Conservation (phyloP, 1,140 invertebrate species). For the Antheraea pernyi region DNA sequence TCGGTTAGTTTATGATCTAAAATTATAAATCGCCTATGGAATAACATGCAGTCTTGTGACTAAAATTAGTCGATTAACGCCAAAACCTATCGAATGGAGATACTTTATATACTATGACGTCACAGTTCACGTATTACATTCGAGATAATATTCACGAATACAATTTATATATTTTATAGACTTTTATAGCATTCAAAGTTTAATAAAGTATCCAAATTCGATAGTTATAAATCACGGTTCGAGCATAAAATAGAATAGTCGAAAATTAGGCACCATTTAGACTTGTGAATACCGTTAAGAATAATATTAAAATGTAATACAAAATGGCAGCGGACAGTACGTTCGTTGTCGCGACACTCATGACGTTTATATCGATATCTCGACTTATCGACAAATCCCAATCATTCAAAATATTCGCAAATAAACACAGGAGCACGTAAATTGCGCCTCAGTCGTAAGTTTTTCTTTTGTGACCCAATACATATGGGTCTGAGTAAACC, state of each 20-base stretch:
- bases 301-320: slow-evolving; percentile 25
- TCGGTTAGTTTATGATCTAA: slow-evolving; percentile 29
- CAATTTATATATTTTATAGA: too few relatives aligned
- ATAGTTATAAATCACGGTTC: neutral
- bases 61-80: slow-evolving; percentile 28
- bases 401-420: too few relatives aligned
- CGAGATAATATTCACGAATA: too few relatives aligned
- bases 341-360: slow-evolving; percentile 26
- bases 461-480: neutral
- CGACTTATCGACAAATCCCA: too few relatives aligned
- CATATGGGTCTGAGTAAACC: neutral
- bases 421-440: neutral
- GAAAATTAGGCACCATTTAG: slow-evolving; percentile 43
- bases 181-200: neutral
- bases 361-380: neutral
- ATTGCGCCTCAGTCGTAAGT: neutral
- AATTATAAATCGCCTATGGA: slow-evolving; percentile 40
- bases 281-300: slow-evolving; percentile 20
- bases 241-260: slow-evolving; percentile 6
- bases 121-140: neutral
- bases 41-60: slow-evolving; percentile 44
- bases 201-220: neutral
- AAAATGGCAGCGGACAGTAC: slow-evolving; percentile 35
- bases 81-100: neutral
- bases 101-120: neutral